These are phyloP conservation scores for Bombylius major DNA, from an alignment of 2,888 invertebrate genomes.

Conservation along the genomic window DNA sequence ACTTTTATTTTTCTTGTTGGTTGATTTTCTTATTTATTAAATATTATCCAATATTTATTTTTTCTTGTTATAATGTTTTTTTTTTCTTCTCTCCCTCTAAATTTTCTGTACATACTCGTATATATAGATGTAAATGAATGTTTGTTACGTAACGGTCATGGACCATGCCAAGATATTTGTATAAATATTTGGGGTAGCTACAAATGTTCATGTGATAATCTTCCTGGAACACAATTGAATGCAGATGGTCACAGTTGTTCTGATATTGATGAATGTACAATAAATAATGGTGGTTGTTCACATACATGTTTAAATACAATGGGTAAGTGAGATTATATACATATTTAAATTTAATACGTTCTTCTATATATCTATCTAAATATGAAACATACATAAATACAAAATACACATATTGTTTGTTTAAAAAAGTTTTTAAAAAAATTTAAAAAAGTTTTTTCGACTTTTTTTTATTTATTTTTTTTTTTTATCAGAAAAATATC, in stretches of 20 bases:
- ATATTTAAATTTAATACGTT: no score
- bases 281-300: constrained; percentile 17
- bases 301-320: constrained; percentile 16
- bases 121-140: constrained; percentile 44
- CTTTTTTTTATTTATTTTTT: no score
- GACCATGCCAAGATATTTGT: constrained; percentile 48
- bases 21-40: no score
- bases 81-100: no score
- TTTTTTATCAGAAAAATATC: no score
- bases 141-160: constrained; percentile 42
- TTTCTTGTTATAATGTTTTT: no score
- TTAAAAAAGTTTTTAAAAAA: no score
- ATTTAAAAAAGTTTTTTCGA: no score
- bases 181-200: constrained; percentile 44
- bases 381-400: not conserved
- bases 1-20: no score
- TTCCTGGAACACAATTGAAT: constrained; percentile 42
- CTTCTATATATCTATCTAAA: not conserved
- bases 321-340: constrained; percentile 5
- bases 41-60: no score
- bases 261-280: constrained; percentile 15
- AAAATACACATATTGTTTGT: no score
- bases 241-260: constrained; percentile 41
- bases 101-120: no score
- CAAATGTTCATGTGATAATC: constrained; percentile 40